Conservation (phyloP, 2,888 invertebrate species). For the Calliscelio sp. region DNA sequence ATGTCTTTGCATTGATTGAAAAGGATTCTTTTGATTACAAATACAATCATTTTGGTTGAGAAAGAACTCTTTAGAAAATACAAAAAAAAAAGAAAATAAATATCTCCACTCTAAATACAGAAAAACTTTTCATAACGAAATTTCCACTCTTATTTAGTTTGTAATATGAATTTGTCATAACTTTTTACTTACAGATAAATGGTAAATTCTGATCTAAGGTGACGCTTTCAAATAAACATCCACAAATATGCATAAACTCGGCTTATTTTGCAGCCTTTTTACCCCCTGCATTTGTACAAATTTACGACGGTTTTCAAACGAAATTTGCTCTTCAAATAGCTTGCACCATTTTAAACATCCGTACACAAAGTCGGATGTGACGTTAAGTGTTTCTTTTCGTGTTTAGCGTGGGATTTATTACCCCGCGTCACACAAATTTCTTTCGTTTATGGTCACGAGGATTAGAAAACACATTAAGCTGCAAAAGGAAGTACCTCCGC, state of each 20-base stretch:
- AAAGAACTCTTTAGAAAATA: too few species aligned
- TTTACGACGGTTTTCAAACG: slow-evolving; percentile 28
- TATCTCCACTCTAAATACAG: too few species aligned
- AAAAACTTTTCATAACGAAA: too few species aligned
- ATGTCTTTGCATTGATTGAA: too few species aligned
- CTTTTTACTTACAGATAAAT: too few species aligned
- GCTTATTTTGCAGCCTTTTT: slow-evolving; percentile 31
- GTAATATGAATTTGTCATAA: too few species aligned
- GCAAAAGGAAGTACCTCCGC: slow-evolving; percentile 4
- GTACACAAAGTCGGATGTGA: slow-evolving; percentile 22
- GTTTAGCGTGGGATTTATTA: slow-evolving; percentile 35
- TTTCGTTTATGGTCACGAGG: slow-evolving; percentile 1
- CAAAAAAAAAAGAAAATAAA: too few species aligned
- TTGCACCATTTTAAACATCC: slow-evolving; percentile 26
- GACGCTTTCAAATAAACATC: slow-evolving; percentile 21
- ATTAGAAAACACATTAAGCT: not conserved
- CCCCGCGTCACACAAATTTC: slow-evolving; percentile 4
- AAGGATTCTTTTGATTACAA: too few species aligned
- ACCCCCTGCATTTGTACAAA: slow-evolving; percentile 18
- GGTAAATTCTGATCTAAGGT: slow-evolving; percentile 20
- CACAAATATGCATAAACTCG: slow-evolving; percentile 29
- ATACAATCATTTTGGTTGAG: too few species aligned
- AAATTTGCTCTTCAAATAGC: slow-evolving; percentile 43
- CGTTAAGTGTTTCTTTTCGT: slow-evolving; percentile 50
- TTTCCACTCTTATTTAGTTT: too few species aligned